A percentile compares a stretch with the other conserved stretches of the same genome.
phyloP scores from a whole-genome alignment of 2,888 invertebrate species.

The Pyrgus malvae region DNA sequence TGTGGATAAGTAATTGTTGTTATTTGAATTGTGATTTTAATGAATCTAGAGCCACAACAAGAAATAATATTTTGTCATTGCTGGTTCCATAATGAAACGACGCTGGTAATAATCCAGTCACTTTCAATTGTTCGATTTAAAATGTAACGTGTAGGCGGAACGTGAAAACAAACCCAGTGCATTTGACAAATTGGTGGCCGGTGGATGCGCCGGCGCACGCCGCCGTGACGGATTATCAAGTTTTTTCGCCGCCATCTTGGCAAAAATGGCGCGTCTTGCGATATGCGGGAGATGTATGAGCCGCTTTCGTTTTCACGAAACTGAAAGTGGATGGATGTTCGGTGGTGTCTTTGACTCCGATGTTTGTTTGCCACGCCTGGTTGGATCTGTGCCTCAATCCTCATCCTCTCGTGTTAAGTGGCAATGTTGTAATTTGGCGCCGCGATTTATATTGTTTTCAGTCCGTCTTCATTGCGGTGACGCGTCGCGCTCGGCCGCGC shows the following conservation, averaged over 20 bases:
- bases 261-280: slow-evolving; percentile 63
- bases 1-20: no score
- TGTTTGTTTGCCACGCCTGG: slow-evolving; percentile 78
- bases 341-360: slow-evolving; percentile 76
- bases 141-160: slow-evolving; percentile 27
- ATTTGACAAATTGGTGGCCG: slow-evolving; percentile 64
- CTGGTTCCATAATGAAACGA: slow-evolving; percentile 12
- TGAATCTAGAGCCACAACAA: not conserved
- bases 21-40: no score
- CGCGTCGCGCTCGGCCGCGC: slow-evolving; percentile 52
- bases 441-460: slow-evolving; percentile 65
- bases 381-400: slow-evolving; percentile 53
- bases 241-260: slow-evolving; percentile 68
- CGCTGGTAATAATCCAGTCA: slow-evolving; percentile 24
- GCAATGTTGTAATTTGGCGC: slow-evolving; percentile 66
- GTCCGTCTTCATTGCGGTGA: slow-evolving; percentile 34
- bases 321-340: slow-evolving; percentile 77
- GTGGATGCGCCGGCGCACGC: slow-evolving; percentile 50
- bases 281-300: slow-evolving; percentile 61
- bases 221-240: slow-evolving; percentile 66
- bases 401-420: slow-evolving; percentile 66
- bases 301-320: slow-evolving; percentile 78
- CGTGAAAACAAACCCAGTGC: slow-evolving; percentile 29
- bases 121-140: slow-evolving; percentile 23
- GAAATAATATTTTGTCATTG: slow-evolving; percentile 9